Conservation (phyloP, 2,888 invertebrate genomes). For the Gari tellinella region DNA sequence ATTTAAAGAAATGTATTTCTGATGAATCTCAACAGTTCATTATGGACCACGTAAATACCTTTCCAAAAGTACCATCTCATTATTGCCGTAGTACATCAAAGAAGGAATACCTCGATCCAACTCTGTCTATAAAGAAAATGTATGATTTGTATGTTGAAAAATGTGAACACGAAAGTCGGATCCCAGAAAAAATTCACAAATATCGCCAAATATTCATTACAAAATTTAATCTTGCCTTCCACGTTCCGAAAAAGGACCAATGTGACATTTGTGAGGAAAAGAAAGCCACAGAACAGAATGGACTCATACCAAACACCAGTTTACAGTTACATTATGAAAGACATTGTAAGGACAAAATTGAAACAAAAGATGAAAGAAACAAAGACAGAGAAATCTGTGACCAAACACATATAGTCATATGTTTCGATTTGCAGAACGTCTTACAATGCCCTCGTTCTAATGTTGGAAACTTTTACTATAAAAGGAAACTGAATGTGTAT, state of each 20-base stretch:
- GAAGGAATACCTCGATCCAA: constrained; percentile 38
- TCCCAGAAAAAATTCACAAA: constrained; percentile 19
- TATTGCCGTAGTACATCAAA: constrained; percentile 25
- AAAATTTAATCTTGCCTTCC: constrained; percentile 45
- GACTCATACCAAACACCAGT: constrained; percentile 9
- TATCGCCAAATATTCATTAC: constrained; percentile 33
- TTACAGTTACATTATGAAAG: too few species aligned
- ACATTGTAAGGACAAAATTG: constrained; percentile 27
- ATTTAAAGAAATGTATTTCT: constrained; percentile 7
- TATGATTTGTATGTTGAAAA: constrained; percentile 28
- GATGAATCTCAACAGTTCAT: constrained; percentile 7
- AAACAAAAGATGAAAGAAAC: constrained; percentile 32
- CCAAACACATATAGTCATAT: constrained; percentile 17
- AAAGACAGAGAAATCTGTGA: constrained; percentile 16
- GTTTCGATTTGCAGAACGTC: constrained; percentile 57
- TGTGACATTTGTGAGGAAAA: constrained; percentile 36
- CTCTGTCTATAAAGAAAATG: constrained; percentile 29
- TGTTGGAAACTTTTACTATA: constrained; percentile 44
- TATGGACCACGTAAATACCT: constrained; percentile 37
- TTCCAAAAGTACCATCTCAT: constrained; percentile 31
- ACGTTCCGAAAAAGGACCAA: constrained; percentile 28
- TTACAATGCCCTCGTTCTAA: constrained; percentile 38
- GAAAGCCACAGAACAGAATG: neutral
- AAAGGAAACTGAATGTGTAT: constrained; percentile 24
- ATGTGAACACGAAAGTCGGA: constrained; percentile 16